Conservation (phyloP, 1,140 invertebrate species). For the Anastrepha ludens region DNA sequence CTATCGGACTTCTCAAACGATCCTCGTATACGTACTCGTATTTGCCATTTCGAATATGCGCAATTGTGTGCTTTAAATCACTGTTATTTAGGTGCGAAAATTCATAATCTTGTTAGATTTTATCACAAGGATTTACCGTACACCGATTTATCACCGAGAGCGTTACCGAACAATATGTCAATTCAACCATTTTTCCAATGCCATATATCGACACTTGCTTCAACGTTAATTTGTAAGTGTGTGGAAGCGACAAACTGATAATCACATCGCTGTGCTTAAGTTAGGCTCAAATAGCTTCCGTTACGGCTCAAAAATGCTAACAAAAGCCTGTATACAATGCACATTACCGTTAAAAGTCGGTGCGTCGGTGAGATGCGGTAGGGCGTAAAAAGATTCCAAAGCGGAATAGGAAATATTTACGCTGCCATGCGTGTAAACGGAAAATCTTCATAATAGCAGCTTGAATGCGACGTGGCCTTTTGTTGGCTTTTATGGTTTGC, state of each 20-base stretch:
- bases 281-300: not conserved
- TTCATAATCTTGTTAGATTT: not conserved
- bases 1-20: no score
- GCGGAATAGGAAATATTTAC: slow-evolving; percentile 18
- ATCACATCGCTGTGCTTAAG: not conserved
- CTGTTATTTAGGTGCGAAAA: not conserved
- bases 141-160: not conserved
- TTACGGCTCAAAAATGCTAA: not conserved
- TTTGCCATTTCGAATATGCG: no score
- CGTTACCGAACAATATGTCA: not conserved
- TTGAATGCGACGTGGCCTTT: not conserved
- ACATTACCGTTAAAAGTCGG: no score
- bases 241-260: not conserved
- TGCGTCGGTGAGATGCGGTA: no score
- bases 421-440: not conserved
- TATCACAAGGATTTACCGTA: not conserved
- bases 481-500: slow-evolving; percentile 29
- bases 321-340: not conserved
- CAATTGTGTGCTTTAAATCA: not conserved
- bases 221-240: no score
- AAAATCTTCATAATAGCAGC: not conserved
- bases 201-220: no score
- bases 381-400: no score
- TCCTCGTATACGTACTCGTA: no score
- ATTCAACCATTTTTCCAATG: not conserved